These are phyloP conservation scores for Drosophila pullipes DNA, from an alignment of 2,888 invertebrate species.

Conservation along the genomic window DNA sequence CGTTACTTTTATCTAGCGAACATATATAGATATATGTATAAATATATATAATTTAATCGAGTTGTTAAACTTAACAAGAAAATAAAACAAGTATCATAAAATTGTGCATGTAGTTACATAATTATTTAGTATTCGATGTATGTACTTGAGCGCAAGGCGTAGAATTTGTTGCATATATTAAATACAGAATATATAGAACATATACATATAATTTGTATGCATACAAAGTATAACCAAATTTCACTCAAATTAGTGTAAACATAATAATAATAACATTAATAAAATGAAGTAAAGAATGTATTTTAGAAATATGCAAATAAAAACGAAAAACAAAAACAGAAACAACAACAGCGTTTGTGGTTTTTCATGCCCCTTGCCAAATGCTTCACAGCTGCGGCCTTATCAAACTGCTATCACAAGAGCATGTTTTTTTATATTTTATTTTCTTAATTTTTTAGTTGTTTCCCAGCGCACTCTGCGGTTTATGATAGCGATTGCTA, in stretches of 20 bases:
- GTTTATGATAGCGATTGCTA: conserved; percentile 44
- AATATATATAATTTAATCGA: conserved; percentile 25
- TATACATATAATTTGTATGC: conserved; percentile 38
- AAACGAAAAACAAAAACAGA: conserved; percentile 6
- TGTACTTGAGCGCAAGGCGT: conserved; percentile 43
- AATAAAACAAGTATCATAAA: conserved; percentile 15
- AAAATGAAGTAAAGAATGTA: conserved; percentile 64
- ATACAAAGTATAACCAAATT: conserved; percentile 63
- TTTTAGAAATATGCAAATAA: conserved; percentile 70
- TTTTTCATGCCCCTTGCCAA: conserved; percentile 36
- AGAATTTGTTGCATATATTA: conserved; percentile 54
- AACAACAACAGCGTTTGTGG: conserved; percentile 47
- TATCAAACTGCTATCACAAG: conserved; percentile 37
- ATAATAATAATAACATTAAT: conserved; percentile 46
- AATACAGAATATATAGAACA: conserved; percentile 22
- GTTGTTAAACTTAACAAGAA: conserved; percentile 17
- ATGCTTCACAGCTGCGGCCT: conserved; percentile 26
- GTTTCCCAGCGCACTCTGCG: conserved; percentile 44
- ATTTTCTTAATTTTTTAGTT: background rate
- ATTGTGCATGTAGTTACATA: conserved; percentile 42
- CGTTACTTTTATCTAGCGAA: conserved; percentile 27
- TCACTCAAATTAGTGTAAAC: conserved; percentile 70
- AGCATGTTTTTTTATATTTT: background rate
- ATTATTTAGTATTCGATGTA: conserved; percentile 46
- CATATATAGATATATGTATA: conserved; percentile 1